Conservation (phyloP, 2,113 vertebrate species). For the Hyperopisus bebe region DNA sequence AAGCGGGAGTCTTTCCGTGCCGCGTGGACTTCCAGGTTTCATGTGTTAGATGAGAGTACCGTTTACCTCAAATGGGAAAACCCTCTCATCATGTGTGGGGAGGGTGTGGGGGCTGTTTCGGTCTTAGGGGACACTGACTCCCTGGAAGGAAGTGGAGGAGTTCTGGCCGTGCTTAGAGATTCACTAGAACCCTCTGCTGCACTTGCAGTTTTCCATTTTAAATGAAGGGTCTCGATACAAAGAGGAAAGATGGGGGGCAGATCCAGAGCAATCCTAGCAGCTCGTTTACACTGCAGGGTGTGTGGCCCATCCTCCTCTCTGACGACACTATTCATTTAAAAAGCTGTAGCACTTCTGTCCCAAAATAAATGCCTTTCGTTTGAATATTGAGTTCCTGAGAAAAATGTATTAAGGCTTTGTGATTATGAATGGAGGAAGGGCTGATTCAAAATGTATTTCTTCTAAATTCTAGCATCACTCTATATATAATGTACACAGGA, state of each 20-base stretch:
- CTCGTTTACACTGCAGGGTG: not conserved
- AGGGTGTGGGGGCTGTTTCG: not conserved
- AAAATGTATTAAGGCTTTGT: not conserved
- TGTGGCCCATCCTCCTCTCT: not conserved
- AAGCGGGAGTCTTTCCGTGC: slow-evolving; percentile 24
- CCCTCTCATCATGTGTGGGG: slow-evolving; percentile 19
- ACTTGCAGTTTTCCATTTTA: slow-evolving; percentile 2
- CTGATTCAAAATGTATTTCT: not conserved
- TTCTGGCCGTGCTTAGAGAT: not conserved
- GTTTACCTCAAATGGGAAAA: slow-evolving; percentile 26
- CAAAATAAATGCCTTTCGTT: not conserved
- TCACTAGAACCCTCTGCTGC: slow-evolving; percentile 41
- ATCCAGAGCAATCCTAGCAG: not conserved
- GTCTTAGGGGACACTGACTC: slow-evolving; percentile 27
- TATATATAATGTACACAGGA: not conserved
- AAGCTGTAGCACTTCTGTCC: not conserved
- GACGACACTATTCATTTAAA: not conserved
- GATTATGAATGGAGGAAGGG: slow-evolving; percentile 19
- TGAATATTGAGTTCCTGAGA: slow-evolving; percentile 1
- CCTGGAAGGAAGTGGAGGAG: not conserved
- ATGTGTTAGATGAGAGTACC: slow-evolving; percentile 53
- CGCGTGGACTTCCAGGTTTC: slow-evolving; percentile 20
- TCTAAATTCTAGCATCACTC: slow-evolving; percentile 9
- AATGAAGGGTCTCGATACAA: not conserved
- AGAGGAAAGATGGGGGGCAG: not conserved